These are phyloP conservation scores for Drosophila greeni DNA, from an alignment of 2,888 invertebrate genomes.

Conservation along the genomic window DNA sequence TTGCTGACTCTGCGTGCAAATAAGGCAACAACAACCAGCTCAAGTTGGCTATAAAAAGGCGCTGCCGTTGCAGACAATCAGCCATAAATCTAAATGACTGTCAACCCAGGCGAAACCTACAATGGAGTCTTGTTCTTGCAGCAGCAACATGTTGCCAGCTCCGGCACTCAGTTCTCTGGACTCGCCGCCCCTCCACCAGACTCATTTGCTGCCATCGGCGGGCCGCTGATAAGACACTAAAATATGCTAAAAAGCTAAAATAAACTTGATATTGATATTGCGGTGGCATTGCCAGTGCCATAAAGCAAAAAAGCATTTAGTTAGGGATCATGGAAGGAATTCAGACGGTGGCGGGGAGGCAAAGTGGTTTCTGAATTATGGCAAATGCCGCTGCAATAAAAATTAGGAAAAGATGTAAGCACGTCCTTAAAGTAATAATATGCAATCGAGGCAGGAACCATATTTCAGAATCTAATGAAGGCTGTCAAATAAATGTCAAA, in stretches of 20 bases:
- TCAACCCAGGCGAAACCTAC: constrained; percentile 68
- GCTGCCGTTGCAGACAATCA: constrained; percentile 69
- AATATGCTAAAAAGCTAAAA: constrained; percentile 61
- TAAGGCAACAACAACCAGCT: constrained; percentile 55
- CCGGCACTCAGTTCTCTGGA: constrained; percentile 9
- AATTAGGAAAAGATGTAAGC: constrained; percentile 13
- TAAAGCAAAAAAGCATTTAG: constrained; percentile 64
- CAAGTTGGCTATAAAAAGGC: constrained; percentile 60
- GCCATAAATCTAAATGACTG: constrained; percentile 75
- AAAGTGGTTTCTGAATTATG: constrained; percentile 4
- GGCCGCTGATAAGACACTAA: constrained; percentile 63
- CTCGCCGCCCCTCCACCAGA: constrained; percentile 2
- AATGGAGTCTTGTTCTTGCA: constrained; percentile 60
- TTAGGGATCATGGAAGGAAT: constrained; percentile 52
- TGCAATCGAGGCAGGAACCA: constrained; percentile 16
- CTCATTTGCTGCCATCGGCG: constrained; percentile 66
- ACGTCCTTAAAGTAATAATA: constrained; percentile 10
- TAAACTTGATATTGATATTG: constrained; percentile 74
- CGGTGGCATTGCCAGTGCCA: constrained; percentile 64
- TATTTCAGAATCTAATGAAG: neutral
- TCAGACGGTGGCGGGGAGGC: neutral
- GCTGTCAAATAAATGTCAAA: constrained; percentile 2
- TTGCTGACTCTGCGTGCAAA: constrained; percentile 69
- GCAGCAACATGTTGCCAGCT: constrained; percentile 48
- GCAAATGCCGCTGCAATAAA: constrained; percentile 11